Evolutionary conservation across 2,113 vertebrate species (phyloP), one percentile per base, ranked within the genome.

Genomic region (Tachuris rubrigastra): DNA sequence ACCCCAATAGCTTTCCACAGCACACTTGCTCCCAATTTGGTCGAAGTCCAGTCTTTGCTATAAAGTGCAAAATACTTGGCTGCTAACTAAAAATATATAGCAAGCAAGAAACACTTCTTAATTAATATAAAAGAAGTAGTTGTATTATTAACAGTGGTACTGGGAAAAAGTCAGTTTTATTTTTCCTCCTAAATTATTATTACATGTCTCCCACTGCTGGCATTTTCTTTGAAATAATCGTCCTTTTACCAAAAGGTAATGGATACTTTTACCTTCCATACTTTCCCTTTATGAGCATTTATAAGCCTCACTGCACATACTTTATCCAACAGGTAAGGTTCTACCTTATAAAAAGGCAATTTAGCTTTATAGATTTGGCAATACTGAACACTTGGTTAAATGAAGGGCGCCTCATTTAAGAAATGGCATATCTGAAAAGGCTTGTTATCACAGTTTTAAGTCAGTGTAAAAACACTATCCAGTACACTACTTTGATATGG

Each of bases 261-360:
- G 94, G 90, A 95, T 96, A 93, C 68, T 83, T 97, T 96, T 91
- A 63, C 90, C 74, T 6, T 96, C 78, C 86, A 92, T 95, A 94
- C 80, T 95, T 95, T 89, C 89, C 88, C 59, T 95, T 96, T 97
- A 95, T 95, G 88, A 95, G 87, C 85, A 79, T 97, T 95, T 95
- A 97, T 94, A 96, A 96, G 96, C 93, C 95, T 96, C 95, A 87
- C 88, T 96, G 92, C 90, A 92, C 88, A 94, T 97, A 95, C 95
- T 96, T 97, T 95, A 93, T 92, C 90, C 92, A 97, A 96, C 96
- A 95, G 93, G 93, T 96, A 96, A 96, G 71, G 76, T 81, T 94
- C 89, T 95, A 93, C 88, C 90, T 95, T 96, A 96, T 96, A 95
- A 96, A 96, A 97, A 96, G 95, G 76, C 93, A 95, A 94, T 96